Evolutionary conservation across 2,888 invertebrate species (phyloP).

Genomic region (Tolmerus cingulatus): DNA sequence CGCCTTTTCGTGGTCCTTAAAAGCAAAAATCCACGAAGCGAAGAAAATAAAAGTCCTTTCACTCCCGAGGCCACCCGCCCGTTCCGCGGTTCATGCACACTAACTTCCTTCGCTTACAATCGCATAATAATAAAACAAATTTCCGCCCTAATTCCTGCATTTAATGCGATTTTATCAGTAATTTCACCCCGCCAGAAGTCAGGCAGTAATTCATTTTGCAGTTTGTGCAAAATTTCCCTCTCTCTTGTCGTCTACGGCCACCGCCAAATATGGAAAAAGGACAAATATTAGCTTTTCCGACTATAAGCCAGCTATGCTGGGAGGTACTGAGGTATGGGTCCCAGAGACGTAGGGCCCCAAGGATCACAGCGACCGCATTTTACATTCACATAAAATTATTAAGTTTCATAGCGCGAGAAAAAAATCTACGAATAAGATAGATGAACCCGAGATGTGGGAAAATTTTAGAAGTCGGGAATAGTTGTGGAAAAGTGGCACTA

Average conservation of each 20-base stretch:
- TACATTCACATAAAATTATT: neutral
- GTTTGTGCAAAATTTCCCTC: neutral
- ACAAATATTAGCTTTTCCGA: neutral
- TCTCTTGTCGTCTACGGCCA: neutral
- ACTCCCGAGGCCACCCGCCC: neutral
- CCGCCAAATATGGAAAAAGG: neutral
- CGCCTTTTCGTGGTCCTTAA: neutral
- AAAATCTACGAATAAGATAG: neutral
- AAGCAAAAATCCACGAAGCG: neutral
- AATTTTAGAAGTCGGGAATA: neutral
- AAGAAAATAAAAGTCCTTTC: neutral
- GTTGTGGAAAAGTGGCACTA: neutral
- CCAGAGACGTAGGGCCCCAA: neutral
- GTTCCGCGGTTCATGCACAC: neutral
- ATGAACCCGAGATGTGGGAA: neutral
- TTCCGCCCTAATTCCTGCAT: constrained; percentile 16
- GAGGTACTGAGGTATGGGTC: too few species aligned
- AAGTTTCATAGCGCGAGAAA: neutral
- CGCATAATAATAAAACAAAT: constrained; percentile 19
- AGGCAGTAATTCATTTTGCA: constrained; percentile 20
- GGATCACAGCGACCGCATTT: neutral
- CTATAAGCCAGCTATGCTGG: neutral
- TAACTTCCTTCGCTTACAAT: neutral
- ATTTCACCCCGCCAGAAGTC: constrained; percentile 7
- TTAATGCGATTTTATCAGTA: constrained; percentile 29